Percentiles rank a stretch among this genome's conserved stretches.
phyloP scores from a whole-genome alignment of 2,797 vertebrate species.

The Eidolon dupreanum region DNA sequence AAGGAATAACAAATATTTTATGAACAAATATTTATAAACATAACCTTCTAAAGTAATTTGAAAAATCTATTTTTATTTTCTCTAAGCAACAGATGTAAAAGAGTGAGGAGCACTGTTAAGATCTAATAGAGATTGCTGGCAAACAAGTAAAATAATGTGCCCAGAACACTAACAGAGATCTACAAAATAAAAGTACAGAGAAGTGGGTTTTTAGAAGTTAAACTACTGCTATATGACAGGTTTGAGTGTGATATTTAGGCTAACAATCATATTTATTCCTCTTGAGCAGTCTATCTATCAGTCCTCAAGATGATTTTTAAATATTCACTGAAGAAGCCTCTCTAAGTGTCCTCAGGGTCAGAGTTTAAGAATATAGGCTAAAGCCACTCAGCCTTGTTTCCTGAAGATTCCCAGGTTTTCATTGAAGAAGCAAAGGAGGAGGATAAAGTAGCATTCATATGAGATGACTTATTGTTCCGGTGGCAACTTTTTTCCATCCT shows the following conservation, averaged over 20 bases:
- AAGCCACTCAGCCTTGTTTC: background rate
- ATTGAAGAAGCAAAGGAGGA: background rate
- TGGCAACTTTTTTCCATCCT: background rate
- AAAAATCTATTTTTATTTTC: background rate
- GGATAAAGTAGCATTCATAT: background rate
- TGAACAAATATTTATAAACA: background rate
- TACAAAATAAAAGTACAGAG: background rate
- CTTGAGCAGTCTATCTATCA: background rate
- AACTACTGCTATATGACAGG: background rate
- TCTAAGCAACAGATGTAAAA: background rate
- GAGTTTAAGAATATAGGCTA: background rate
- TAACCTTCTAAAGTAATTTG: background rate
- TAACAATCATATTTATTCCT: background rate
- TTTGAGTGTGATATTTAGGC: background rate
- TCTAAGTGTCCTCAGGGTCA: background rate
- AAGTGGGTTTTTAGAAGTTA: background rate
- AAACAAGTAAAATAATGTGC: background rate
- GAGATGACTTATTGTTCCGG: background rate
- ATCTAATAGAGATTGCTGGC: background rate
- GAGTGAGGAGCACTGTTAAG: background rate
- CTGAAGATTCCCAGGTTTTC: background rate
- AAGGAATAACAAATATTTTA: background rate
- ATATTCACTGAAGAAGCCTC: background rate
- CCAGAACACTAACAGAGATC: background rate
- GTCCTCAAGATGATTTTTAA: background rate